Percentiles rank a stretch among this genome's conserved stretches.
phyloP scores from a whole-genome alignment of 2,797 vertebrate species.

The Psittacula echo region DNA sequence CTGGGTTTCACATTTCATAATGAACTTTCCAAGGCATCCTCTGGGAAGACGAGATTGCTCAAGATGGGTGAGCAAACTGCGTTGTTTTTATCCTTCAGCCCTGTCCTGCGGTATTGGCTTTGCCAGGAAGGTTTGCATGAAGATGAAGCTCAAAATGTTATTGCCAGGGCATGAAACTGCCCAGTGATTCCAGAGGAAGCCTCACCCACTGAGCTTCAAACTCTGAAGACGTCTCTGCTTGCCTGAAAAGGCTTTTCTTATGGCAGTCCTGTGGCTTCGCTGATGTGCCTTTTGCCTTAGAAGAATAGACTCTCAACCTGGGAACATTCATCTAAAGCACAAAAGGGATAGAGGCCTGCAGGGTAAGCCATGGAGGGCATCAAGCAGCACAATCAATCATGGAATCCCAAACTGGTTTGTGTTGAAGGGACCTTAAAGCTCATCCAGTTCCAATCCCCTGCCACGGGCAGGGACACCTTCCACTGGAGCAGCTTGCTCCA shows the following conservation, averaged over 20 bases:
- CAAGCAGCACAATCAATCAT: background rate
- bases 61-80: background rate
- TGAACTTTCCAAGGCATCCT: background rate
- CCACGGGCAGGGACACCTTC: background rate
- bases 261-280: background rate
- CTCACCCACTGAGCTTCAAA: background rate
- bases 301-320: background rate
- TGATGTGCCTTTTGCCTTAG: background rate
- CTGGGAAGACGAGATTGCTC: background rate
- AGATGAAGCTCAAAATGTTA: background rate
- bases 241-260: background rate
- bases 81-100: background rate
- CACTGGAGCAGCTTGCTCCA: no score
- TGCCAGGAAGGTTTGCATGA: background rate
- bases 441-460: background rate
- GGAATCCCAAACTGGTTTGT: background rate
- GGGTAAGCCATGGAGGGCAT: background rate
- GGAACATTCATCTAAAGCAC: background rate
- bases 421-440: background rate
- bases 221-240: background rate
- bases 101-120: background rate
- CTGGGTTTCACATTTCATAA: background rate
- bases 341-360: background rate
- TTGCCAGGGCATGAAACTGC: background rate
- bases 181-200: background rate